These are phyloP conservation scores for Pelobates cultripes DNA, from an alignment of 2,797 vertebrate species.

Conservation along the genomic window DNA sequence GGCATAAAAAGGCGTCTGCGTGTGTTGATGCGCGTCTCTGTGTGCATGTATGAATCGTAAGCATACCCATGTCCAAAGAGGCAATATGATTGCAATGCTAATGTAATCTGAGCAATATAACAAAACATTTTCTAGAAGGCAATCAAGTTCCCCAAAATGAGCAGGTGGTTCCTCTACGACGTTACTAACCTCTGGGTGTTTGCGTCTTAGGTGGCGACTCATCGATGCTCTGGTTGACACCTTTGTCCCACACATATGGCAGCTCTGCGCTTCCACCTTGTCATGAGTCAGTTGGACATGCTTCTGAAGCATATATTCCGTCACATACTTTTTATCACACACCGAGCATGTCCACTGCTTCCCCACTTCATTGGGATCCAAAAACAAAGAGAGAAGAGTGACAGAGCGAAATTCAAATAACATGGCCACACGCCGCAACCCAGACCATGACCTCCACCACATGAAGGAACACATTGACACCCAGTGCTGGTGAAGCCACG, in stretches of 20 bases:
- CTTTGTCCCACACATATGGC: slow-evolving; percentile 94
- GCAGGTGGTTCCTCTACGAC: no score
- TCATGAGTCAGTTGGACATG: slow-evolving; percentile 97
- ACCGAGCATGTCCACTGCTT: slow-evolving; percentile 94
- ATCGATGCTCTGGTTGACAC: slow-evolving; percentile 97
- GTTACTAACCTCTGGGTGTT: slow-evolving; percentile 89
- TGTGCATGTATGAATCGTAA: no score
- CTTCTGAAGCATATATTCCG: slow-evolving; percentile 98
- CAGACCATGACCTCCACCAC: not conserved
- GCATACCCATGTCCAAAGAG: no score
- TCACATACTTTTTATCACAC: slow-evolving; percentile 97
- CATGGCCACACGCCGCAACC: not conserved
- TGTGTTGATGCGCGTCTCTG: no score
- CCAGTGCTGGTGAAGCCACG: no score
- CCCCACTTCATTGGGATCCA: slow-evolving; percentile 79
- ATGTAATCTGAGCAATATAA: no score
- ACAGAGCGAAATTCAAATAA: not conserved
- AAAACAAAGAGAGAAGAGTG: slow-evolving; percentile 52
- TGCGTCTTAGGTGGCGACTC: slow-evolving; percentile 94
- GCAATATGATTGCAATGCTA: no score
- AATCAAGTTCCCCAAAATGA: no score
- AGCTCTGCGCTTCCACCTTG: slow-evolving; percentile 96
- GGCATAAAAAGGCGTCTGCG: no score
- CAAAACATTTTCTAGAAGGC: no score
- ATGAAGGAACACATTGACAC: no score